A percentile compares a stretch with the other conserved stretches of the same genome.
phyloP scores from a whole-genome alignment of 2,113 vertebrate species.

The Dryoscopus gambensis region DNA sequence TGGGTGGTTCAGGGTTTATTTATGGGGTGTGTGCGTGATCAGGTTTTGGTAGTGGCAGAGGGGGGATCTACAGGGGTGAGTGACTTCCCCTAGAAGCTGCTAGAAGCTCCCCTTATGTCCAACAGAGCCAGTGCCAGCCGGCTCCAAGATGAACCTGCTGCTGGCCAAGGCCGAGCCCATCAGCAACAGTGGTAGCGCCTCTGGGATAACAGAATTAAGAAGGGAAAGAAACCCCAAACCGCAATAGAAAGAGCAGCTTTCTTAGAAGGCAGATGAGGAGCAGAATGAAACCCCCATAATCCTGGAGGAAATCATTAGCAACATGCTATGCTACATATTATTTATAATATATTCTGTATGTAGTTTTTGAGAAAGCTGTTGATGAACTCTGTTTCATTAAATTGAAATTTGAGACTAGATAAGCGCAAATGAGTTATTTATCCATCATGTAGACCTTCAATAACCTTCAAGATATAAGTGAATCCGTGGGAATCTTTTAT shows the following conservation, averaged over 20 bases:
- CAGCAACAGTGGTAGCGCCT: background rate
- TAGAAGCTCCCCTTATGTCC: background rate
- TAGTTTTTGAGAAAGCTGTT: background rate
- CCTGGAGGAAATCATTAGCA: background rate
- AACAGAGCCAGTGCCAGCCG: background rate
- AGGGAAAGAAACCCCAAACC: rapidly evolving
- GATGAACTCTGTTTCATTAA: background rate
- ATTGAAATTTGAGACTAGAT: background rate
- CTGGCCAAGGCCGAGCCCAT: background rate
- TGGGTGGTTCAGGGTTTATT: background rate
- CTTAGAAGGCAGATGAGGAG: background rate
- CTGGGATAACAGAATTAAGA: background rate
- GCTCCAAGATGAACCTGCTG: background rate
- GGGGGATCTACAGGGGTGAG: too few relatives aligned
- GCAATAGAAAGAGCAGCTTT: background rate
- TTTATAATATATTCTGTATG: background rate
- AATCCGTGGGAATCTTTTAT: background rate
- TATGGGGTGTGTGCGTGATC: background rate
- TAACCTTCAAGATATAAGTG: background rate
- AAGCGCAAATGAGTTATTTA: background rate
- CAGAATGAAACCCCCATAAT: background rate
- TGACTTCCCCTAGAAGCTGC: background rate
- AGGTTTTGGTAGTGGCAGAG: background rate
- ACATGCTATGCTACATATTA: background rate
- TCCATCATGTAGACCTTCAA: background rate